Evolutionary conservation across 2,888 invertebrate species (phyloP), one percentile per base, ranked within the genome.

Genomic region (Rhingia campestris): DNA sequence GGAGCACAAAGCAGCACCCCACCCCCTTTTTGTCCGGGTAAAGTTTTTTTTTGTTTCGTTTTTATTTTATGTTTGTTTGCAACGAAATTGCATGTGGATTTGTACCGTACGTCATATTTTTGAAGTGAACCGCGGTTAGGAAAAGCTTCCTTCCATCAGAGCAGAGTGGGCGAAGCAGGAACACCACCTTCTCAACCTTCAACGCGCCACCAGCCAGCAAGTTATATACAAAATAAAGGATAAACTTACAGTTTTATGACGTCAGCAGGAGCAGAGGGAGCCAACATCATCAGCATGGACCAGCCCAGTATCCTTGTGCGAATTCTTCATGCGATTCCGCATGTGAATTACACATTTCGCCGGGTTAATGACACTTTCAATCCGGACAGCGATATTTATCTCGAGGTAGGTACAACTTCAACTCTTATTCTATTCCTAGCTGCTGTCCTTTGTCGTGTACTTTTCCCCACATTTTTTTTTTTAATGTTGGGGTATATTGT

Each of bases 321-420:
- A 92, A 94, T 97, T 93, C 95, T 98, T 92, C 97, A 98, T 92
- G 93, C 94, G 90, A 93, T 98, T 92, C 98, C 98, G 88, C 98
- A 98, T 93, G 94, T 97, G 92, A 97, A 98, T 92, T 96, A 97
- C 90, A 95, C 96, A 89, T 95, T 97, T 90, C 96, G 96, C 90
- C 94, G 94, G 89, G 97, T 97, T 92, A 97, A 98, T 93, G 96
- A 95, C 91, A 97, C 97, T 87, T 98, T 98, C 92, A 95, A 97
- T 91, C 97, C 97, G 80, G 94, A 95, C 90, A 97, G 96, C 89
- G 95, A 96, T 88, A 94, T 96, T 89, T 98, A 98, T 92, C 93
- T 97, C 88, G 97, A 98, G 95, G 97, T 97, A 91, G 92, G 93
- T 89, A 86, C 39, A 59, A 67, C 63, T 86, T 56, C 22, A 73